Evolutionary conservation across 2,888 invertebrate species (phyloP), one percentile per base, ranked within the genome.

Genomic region (Caenorhabditis afra): DNA sequence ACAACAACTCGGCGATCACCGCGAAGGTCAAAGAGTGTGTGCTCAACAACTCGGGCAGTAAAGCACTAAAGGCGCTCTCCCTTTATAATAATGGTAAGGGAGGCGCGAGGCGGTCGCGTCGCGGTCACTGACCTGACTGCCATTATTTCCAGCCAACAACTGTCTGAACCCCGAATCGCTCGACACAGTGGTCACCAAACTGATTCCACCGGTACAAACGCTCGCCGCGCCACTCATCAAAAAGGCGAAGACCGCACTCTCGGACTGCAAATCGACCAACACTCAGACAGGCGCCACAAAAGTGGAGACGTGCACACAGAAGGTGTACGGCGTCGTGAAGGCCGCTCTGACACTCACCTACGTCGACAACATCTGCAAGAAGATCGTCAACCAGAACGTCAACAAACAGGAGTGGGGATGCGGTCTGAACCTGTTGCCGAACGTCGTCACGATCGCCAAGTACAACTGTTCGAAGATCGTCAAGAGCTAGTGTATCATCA

Each of bases 31-130:
- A 44, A 37, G 50, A 49, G 10, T 50, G 74, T 18, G 47, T 76
- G n/a, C 41, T 76, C n/a, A 68, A 68, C 18, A 76, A 76, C 16
- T 76, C 75, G 8, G 75, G 75, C 12, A 76, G 62, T 49, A 76
- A 76, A 18, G 75, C 67, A 1, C 8, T 76, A 10, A 45, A 61
- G 22, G 75, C 75, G 3, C 23, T 67, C 4, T 67, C 67, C 1
- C 62, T 76, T 1, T 76, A 76, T 41, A 67, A 22, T 44, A 76
- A 76, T 61, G 67, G 75, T 76, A 57, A 29, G 18, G 39, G 29
- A 29, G 4, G 29, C 29, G 29, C 29, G 29, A 3, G 3, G 29
- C 29, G 29, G 29, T 29, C 29, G 29, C 29, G 29, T 29, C 29
- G 29, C 29, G 29, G 29, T 29, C 29, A 29, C 3, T 29, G 29